Evolutionary conservation across 2,888 invertebrate genomes (phyloP), one percentile per base, ranked within the genome.

Genomic region (Heliconius ethilla): DNA sequence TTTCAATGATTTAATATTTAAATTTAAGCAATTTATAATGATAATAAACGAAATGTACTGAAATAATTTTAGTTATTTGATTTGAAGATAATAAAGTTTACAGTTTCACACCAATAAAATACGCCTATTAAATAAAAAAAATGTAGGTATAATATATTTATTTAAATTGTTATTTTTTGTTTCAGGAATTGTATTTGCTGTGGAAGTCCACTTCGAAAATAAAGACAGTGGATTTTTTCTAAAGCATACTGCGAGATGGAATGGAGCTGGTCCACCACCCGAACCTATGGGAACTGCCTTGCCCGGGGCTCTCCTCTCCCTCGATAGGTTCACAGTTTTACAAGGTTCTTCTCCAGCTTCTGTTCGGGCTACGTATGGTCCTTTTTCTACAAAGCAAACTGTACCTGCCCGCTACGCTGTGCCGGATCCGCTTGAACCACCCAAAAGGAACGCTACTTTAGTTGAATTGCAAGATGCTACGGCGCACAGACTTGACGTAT

Each of bases 351-450:
- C 98, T 83, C 98, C 98, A 37, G 98, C 98, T 55, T 98, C 98
- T 37, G 97, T 99, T 66, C 95, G 98, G 80, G 98, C 98, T 73
- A 97, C 97, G 65, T 98, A 98, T 88, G 99, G 99, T 7, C 99
- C 99, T 11, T 99, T 99, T 92, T 98, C 98, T 84, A 98, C 98
- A 76, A 98, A 98, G 88, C 98, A 99, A 92, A 98, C 98, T 0
- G 98, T 99, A 63, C 98, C 98, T 63, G 98, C 98, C 3, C 95
- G 97, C 72, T 98, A 97, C 88, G 97, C 98, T 80, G 97, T 98
- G 74, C 98, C 98, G 10, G 98, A 98, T 90, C 96, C 97, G 0
- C 91, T 97, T 80, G 97, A 97, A 86, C 95, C 96, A 51, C 95
- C 95, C 3, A 87, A 88, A 78, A 89, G 95, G 86, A 95, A 95